These are phyloP conservation scores for Epinotia bilunana DNA, from an alignment of 2,888 invertebrate genomes.

Conservation along the genomic window DNA sequence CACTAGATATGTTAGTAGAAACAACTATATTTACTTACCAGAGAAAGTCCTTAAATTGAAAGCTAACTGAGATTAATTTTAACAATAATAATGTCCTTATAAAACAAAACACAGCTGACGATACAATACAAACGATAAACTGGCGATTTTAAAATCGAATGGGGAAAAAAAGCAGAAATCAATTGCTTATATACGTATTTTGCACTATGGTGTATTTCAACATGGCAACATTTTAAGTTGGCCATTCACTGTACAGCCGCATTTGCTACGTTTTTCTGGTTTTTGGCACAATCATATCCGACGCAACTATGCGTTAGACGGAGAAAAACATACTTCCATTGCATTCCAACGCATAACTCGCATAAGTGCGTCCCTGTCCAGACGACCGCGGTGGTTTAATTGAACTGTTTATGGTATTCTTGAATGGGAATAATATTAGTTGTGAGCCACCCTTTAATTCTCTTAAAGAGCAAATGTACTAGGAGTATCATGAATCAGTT, in stretches of 20 bases:
- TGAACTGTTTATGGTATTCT: too few relatives aligned
- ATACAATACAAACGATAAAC: not conserved
- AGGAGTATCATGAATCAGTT: too few relatives aligned
- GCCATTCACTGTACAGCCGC: constrained; percentile 4
- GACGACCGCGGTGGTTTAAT: too few relatives aligned
- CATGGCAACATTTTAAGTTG: constrained; percentile 5
- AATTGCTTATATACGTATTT: constrained; percentile 6
- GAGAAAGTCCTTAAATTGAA: constrained; percentile 20
- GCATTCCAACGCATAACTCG: too few relatives aligned
- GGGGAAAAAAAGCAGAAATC: not conserved
- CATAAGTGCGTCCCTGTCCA: too few relatives aligned
- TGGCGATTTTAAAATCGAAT: not conserved
- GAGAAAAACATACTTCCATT: too few relatives aligned
- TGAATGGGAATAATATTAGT: too few relatives aligned
- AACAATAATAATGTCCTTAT: constrained; percentile 5
- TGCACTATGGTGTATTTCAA: constrained; percentile 12
- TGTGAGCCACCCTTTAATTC: too few relatives aligned
- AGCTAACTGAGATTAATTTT: constrained; percentile 27
- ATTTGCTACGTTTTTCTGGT: too few relatives aligned
- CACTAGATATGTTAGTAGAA: not conserved
- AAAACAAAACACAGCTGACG: constrained; percentile 43
- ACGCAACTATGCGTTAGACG: too few relatives aligned
- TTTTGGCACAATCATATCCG: too few relatives aligned
- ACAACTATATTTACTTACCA: constrained; percentile 12
- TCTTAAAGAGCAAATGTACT: too few relatives aligned